Evolutionary conservation across 2,113 vertebrate genomes (phyloP).

Genomic region (Pimephales promelas): DNA sequence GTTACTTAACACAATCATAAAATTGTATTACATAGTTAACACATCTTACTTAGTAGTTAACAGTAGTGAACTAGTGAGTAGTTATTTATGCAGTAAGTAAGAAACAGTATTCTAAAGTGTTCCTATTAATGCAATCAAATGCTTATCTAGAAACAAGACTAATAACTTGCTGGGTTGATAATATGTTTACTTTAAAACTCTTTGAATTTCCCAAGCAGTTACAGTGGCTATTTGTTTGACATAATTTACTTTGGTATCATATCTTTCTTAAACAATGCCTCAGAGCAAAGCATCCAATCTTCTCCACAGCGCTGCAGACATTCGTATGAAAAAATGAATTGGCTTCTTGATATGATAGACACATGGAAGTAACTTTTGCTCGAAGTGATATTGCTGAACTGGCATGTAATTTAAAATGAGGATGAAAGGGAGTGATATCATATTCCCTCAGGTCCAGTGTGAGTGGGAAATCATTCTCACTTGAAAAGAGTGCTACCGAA

Average conservation of each 20-base stretch:
- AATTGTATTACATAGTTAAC: no score
- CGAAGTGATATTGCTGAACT: conserved; percentile 15
- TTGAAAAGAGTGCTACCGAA: neutral
- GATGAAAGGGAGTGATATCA: conserved; percentile 31
- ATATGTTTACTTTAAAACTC: neutral
- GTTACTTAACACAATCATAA: no score
- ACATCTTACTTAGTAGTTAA: no score
- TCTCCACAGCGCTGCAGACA: neutral
- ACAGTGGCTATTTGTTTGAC: neutral
- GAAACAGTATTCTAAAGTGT: no score
- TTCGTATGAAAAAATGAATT: conserved; percentile 10
- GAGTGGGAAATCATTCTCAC: neutral
- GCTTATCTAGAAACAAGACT: conserved; percentile 12
- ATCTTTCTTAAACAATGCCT: conserved; percentile 15
- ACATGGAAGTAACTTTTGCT: neutral
- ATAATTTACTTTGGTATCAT: neutral
- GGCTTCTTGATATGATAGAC: conserved; percentile 33
- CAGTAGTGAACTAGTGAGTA: no score
- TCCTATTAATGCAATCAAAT: conserved; percentile 19
- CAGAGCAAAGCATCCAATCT: neutral
- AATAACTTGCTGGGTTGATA: neutral
- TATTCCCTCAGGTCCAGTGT: neutral
- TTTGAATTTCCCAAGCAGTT: neutral
- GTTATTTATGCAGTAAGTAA: no score
- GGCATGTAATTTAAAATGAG: conserved; percentile 25